Evolutionary conservation across 2,888 invertebrate species (phyloP).

Genomic region (Drosophila pegasa): DNA sequence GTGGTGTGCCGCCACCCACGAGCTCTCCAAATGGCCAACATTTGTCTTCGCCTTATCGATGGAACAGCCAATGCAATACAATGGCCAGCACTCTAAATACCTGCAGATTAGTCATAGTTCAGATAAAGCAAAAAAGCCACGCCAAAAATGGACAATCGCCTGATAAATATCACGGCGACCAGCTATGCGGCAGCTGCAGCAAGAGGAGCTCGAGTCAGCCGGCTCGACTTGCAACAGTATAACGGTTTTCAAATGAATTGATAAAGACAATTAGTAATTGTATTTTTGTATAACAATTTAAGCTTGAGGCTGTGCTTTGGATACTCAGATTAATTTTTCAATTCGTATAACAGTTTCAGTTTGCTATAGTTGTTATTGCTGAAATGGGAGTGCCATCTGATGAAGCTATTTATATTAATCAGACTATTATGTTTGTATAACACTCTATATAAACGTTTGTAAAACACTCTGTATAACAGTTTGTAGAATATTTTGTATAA

Average conservation of each 20-base stretch:
- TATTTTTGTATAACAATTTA: not conserved
- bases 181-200: conserved; percentile 56
- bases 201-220: conserved; percentile 12
- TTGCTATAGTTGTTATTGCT: not conserved
- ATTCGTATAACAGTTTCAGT: not conserved
- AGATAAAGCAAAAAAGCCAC: conserved; percentile 41
- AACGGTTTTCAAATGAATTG: not conserved
- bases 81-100: conserved; percentile 73
- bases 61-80: conserved; percentile 29
- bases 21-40: conserved; percentile 42
- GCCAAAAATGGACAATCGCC: conserved; percentile 62
- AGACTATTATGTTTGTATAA: not conserved
- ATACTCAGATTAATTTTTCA: not conserved
- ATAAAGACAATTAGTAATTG: not conserved
- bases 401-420: not conserved
- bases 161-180: conserved; percentile 51
- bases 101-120: conserved; percentile 70
- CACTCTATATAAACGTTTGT: not conserved
- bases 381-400: no score
- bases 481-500: no score
- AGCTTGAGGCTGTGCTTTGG: not conserved
- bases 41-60: conserved; percentile 57
- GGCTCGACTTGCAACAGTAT: conserved; percentile 13
- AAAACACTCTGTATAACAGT: not conserved
- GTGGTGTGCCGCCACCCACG: conserved; percentile 63